Evolutionary conservation across 2,888 invertebrate species (phyloP).

Genomic region (Automeris io): DNA sequence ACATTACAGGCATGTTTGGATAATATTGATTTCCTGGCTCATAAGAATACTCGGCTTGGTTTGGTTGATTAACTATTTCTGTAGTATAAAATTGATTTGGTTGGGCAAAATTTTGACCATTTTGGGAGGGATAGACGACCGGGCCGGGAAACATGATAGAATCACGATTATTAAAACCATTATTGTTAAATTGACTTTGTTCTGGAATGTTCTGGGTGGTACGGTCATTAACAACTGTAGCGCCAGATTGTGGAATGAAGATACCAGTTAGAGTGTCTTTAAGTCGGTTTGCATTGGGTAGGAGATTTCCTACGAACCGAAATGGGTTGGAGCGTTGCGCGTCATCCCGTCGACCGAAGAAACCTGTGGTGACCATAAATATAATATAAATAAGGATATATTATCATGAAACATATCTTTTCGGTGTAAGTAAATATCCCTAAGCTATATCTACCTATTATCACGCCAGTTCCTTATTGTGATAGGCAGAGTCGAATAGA

Average conservation of each 20-base stretch:
- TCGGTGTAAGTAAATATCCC: too few species aligned
- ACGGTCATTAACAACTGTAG: too few species aligned
- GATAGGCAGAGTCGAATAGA: too few species aligned
- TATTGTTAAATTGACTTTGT: neutral
- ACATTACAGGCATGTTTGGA: neutral
- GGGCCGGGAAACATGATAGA: too few species aligned
- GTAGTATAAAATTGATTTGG: too few species aligned
- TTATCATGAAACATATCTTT: too few species aligned
- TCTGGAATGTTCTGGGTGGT: too few species aligned
- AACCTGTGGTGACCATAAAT: too few species aligned
- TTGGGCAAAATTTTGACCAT: neutral
- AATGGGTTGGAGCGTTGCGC: conserved; percentile 26
- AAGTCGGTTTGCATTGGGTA: conserved; percentile 26
- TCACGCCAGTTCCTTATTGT: too few species aligned
- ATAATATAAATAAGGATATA: conserved; percentile 3
- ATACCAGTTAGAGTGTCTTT: conserved; percentile 26
- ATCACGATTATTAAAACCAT: neutral
- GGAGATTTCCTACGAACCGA: conserved; percentile 16
- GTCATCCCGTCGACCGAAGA: conserved; percentile 36
- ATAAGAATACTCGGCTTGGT: neutral
- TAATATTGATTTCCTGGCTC: conserved; percentile 1
- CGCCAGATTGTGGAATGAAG: too few species aligned
- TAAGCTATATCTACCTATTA: too few species aligned
- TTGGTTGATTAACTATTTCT: neutral
- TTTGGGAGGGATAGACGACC: neutral